Conservation (phyloP, 1,140 invertebrate species). For the Plodia interpunctella region DNA sequence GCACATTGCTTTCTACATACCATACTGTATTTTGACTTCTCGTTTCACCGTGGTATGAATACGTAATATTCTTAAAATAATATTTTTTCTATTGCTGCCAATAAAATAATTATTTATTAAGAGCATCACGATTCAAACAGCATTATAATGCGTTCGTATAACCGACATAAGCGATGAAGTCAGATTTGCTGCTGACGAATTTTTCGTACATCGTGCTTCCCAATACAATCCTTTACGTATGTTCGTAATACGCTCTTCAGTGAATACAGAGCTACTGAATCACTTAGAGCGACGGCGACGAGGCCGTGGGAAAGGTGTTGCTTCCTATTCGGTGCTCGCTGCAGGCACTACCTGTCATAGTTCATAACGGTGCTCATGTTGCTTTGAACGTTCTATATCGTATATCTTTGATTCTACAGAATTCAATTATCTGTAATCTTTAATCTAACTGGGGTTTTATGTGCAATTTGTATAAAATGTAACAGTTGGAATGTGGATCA, state of each 20-base stretch:
- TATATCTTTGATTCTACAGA: slow-evolving; percentile 2
- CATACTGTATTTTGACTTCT: slow-evolving; percentile 14
- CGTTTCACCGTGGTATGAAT: too few relatives aligned
- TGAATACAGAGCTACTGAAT: slow-evolving; percentile 24
- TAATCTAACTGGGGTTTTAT: background rate
- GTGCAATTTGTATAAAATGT: background rate
- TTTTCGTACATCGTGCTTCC: background rate
- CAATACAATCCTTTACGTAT: background rate
- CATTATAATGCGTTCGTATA: too few relatives aligned
- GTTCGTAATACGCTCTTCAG: slow-evolving; percentile 25
- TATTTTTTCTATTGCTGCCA: too few relatives aligned
- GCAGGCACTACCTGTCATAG: slow-evolving; percentile 27
- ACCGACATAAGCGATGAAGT: background rate
- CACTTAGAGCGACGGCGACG: slow-evolving; percentile 30
- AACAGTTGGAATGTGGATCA: slow-evolving; percentile 18
- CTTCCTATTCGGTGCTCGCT: slow-evolving; percentile 16
- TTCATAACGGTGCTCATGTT: slow-evolving; percentile 51
- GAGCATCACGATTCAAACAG: too few relatives aligned
- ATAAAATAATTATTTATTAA: too few relatives aligned
- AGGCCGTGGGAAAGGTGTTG: slow-evolving; percentile 60
- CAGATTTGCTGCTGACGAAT: background rate
- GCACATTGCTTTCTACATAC: slow-evolving; percentile 29
- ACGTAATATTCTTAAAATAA: too few relatives aligned
- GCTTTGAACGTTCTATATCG: slow-evolving; percentile 19
- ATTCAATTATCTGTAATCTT: background rate